These are phyloP conservation scores for Euproctis similis DNA, from an alignment of 2,888 invertebrate genomes.

Conservation along the genomic window DNA sequence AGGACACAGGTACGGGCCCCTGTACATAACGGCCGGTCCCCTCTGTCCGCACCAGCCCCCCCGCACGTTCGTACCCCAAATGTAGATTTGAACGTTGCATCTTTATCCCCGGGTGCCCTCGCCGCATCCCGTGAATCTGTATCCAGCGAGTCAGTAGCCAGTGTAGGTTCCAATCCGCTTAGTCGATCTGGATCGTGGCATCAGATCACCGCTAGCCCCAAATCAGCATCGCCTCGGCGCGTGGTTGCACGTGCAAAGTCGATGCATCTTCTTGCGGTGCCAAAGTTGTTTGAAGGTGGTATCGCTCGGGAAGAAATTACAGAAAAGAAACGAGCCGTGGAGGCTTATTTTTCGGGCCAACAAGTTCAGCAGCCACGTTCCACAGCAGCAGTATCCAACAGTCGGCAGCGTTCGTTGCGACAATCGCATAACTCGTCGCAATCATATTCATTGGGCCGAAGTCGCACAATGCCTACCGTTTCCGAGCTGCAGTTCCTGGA, in stretches of 20 bases:
- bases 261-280: conserved; percentile 82
- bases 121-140: conserved; percentile 53
- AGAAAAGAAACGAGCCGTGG: conserved; percentile 83
- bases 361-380: conserved; percentile 34
- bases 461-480: conserved; percentile 86
- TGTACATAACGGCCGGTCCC: conserved; percentile 39
- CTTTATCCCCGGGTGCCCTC: conserved; percentile 33
- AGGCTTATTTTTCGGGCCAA: conserved; percentile 80
- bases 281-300: conserved; percentile 88
- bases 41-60: conserved; percentile 43
- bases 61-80: conserved; percentile 32
- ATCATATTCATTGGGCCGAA: conserved; percentile 78
- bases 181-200: conserved; percentile 88
- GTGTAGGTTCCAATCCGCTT: conserved; percentile 40
- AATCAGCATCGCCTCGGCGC: conserved; percentile 55
- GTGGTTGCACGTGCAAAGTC: conserved; percentile 79
- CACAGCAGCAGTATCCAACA: conserved; percentile 9
- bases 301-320: conserved; percentile 80
- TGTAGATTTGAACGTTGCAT: conserved; percentile 31
- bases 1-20: conserved; percentile 51
- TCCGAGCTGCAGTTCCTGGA: conserved; percentile 80
- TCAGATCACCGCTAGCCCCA: conserved; percentile 74
- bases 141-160: conserved; percentile 46
- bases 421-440: conserved; percentile 23
- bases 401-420: conserved; percentile 48